Percentiles rank a stretch among this genome's conserved stretches.
phyloP scores from a whole-genome alignment of 1,140 invertebrate genomes.

The Trissolcus basalis region DNA sequence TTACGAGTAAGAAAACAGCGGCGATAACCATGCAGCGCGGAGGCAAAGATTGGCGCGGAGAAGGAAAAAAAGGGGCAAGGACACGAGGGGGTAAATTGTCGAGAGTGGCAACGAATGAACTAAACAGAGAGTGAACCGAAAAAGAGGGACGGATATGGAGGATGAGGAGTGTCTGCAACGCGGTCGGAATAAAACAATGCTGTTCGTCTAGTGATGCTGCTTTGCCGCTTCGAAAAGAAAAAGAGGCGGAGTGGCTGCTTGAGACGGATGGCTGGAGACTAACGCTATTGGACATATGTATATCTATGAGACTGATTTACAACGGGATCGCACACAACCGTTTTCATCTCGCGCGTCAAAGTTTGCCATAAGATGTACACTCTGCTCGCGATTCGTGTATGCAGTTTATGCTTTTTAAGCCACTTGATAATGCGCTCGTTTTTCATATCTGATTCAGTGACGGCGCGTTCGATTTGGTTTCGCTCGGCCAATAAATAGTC shows the following conservation, averaged over 20 bases:
- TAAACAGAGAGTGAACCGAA: slow-evolving; percentile 41
- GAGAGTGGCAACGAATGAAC: slow-evolving; percentile 66
- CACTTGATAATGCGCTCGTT: slow-evolving; percentile 26
- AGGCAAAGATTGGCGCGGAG: slow-evolving; percentile 47
- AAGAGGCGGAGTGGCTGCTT: slow-evolving; percentile 72
- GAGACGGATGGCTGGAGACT: slow-evolving; percentile 69
- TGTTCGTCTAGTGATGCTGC: slow-evolving; percentile 69
- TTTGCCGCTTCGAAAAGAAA: slow-evolving; percentile 65
- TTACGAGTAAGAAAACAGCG: slow-evolving; percentile 51
- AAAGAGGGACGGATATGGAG: slow-evolving; percentile 56
- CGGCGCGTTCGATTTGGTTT: slow-evolving; percentile 31
- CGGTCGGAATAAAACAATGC: slow-evolving; percentile 74
- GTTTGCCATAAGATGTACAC: background rate
- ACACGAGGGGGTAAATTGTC: slow-evolving; percentile 67
- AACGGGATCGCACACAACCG: slow-evolving; percentile 20
- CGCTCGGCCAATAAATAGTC: slow-evolving; percentile 50
- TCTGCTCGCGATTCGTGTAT: slow-evolving; percentile 9
- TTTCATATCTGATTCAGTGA: slow-evolving; percentile 50
- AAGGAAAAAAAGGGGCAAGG: background rate
- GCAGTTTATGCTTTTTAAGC: slow-evolving; percentile 20
- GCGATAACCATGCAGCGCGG: slow-evolving; percentile 18
- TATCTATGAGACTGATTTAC: slow-evolving; percentile 44
- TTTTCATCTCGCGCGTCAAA: slow-evolving; percentile 9
- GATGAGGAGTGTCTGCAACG: slow-evolving; percentile 73
- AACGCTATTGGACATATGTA: slow-evolving; percentile 52